Base-by-base conservation (phyloP, 2,888 invertebrate species). In the Drosophila anomelani region DNA sequence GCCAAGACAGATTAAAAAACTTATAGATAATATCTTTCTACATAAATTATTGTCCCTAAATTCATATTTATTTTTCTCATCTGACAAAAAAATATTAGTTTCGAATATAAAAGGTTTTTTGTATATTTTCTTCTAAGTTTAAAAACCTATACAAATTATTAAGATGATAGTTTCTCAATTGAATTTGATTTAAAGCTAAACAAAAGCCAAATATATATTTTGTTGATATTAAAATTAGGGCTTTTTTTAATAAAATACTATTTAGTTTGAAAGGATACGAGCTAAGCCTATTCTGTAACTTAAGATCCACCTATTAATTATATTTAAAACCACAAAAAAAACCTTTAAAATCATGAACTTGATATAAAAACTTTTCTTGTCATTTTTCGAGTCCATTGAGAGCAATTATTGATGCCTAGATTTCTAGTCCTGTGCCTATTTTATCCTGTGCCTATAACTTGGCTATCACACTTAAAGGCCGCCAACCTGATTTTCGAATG, bases 391-490 rank as follows among this genome's bases (percentile, higher is more conserved):
- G 9, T 23, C 67, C 41, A n/a, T 23, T 23, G 23, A 43, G 70
- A 15, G 70, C 57, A 47, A 68, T 68, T 68, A 69, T n/a, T 17
- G 34, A 12, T 44, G 49, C 26, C n/a, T 34, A 29, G 57, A 57
- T 55, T n/a, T 20, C 36, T n/a, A 39, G 13, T 32, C 9, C 23
- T 29, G 15, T 15, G 12, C 13, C 41, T 10, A 17, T 17, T 17
- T 51, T 20, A 32, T 60, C n/a, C 39, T 15, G 6, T 0, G n/a
- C 32, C 20, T 10, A 57, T 41, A 10, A 23, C 41, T 41, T 38
- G n/a, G 39, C 41, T 29, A 47, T 57, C 41, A 56, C 34, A 54
- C 55, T 84, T 75, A 87, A 80, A 76, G 70, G 61, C 63, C 63
- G 64, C 71, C 69, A 80, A 77, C 72, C 71, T 49, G 68, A 54